Evolutionary conservation across 2,113 vertebrate species (phyloP), one percentile per base, ranked within the genome.

Genomic region (Syngnathus scovelli): DNA sequence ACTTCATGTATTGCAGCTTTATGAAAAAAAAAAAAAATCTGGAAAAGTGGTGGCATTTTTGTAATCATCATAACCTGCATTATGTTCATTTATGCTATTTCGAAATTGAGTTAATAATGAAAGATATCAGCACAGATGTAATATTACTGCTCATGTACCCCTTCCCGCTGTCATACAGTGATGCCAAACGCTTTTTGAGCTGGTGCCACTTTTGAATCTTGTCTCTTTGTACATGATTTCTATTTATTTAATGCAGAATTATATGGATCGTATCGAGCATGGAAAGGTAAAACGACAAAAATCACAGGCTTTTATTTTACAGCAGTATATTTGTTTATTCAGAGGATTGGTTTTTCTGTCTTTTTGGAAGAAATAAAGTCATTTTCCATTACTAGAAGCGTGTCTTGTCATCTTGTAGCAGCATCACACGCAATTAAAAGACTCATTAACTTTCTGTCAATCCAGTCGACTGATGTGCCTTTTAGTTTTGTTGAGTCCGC

Each of bases 171-270:
- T 67, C 67, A 69, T 74, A 87, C 81, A 74, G 78, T 51, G 75
- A 90, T 87, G 88, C 90, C 88, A 89, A 90, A 92, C 80, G 80
- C 76, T 79, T 83, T 72, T 43, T 54, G 71, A 79, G 72, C 73
- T 75, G 76, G 77, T 44, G 69, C 69, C 70, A 82, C 61, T 73
- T 78, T 85, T 76, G 70, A 65, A 71, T 70, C 77, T 33, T 75
- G 43, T 80, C 78, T 87, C 81, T 88, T 88, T 89, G 83, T 90
- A 89, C 81, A 90, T 85, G 85, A 83, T 85, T 86, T 85, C 79
- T 90, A 92, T 91, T 92, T 92, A 92, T 91, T 91, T 89, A 89
- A 89, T 83, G 87, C 87, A 88, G 83, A 88, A 83, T 70, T 89
- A 87, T 91, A 89, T 86, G 80, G 89, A 90, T 87, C 89, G 86